Evolutionary conservation across 2,888 invertebrate genomes (phyloP).

Genomic region (Gasteruption jaculator): DNA sequence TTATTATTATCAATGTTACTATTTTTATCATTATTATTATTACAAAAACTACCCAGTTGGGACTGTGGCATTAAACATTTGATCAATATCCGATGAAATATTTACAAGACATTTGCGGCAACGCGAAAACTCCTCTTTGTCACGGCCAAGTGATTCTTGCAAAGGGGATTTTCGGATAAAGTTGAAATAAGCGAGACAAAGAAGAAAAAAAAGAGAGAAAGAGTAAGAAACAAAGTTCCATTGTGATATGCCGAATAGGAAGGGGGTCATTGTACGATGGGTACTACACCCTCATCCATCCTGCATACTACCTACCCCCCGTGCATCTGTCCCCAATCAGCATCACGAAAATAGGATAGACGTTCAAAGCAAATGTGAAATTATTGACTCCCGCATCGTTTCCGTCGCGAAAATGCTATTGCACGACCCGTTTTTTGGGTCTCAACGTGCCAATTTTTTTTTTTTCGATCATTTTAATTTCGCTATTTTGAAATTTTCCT

Average conservation of each 20-base stretch:
- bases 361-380: constrained; percentile 30
- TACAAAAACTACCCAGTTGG: no score
- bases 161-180: constrained; percentile 29
- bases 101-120: constrained; percentile 47
- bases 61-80: no score
- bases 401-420: no score
- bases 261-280: constrained; percentile 43
- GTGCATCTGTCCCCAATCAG: constrained; percentile 52
- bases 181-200: no score
- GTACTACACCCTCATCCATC: constrained; percentile 41
- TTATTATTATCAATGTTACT: background rate
- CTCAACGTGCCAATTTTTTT: no score
- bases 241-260: constrained; percentile 30
- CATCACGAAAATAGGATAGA: constrained; percentile 45
- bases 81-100: no score
- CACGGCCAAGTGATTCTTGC: constrained; percentile 42
- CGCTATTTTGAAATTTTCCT: no score
- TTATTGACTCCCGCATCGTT: constrained; percentile 32
- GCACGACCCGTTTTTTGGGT: no score
- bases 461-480: no score
- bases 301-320: constrained; percentile 41
- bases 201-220: constrained; percentile 25
- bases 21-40: no score
- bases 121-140: constrained; percentile 46
- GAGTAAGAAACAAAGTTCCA: constrained; percentile 39